Evolutionary conservation across 2,113 vertebrate species (phyloP).

Genomic region (Rattus norvegicus): GRCr8 NC_086020.1:120695501-120696000

Average conservation of each 20-base stretch:
- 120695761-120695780: neutral
- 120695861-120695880: constrained; percentile 21
- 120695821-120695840: constrained; percentile 64
- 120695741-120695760: constrained; percentile 60
- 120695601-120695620: constrained; percentile 36
- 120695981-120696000: constrained; percentile 82
- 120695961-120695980: constrained; percentile 83
- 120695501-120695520: constrained; percentile 46
- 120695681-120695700: neutral
- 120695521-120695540: constrained; percentile 77
- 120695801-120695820: constrained; percentile 76
- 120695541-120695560: constrained; percentile 9
- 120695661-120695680: constrained; percentile 39
- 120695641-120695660: constrained; percentile 41
- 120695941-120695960: constrained; percentile 85
- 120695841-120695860: constrained; percentile 26
- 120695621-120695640: neutral
- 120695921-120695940: constrained; percentile 83
- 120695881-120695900: constrained; percentile 30
- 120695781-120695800: constrained; percentile 69
- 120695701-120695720: constrained; percentile 54
- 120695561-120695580: neutral
- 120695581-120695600: constrained; percentile 37
- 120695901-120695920: constrained; percentile 46
- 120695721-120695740: constrained; percentile 69